Evolutionary conservation across 2,888 invertebrate species (phyloP).

Genomic region (Archips crataeganus): DNA sequence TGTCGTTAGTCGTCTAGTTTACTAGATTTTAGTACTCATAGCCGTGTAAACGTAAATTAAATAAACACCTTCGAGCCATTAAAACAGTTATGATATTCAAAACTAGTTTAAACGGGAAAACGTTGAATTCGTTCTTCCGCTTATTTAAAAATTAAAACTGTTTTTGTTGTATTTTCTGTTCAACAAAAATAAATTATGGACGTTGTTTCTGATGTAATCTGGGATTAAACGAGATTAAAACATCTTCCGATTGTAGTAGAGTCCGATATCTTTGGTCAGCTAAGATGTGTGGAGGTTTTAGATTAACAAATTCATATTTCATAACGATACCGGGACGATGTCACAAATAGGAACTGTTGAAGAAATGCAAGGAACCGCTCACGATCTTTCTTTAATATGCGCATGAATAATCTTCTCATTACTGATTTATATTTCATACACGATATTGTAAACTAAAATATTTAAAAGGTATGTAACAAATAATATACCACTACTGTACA

Average conservation of each 20-base stretch:
- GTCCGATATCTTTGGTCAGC: neutral
- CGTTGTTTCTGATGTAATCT: neutral
- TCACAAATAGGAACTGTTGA: slow-evolving; percentile 60
- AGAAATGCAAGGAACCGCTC: slow-evolving; percentile 72
- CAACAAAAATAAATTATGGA: neutral
- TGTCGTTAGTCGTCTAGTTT: slow-evolving; percentile 23
- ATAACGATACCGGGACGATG: slow-evolving; percentile 54
- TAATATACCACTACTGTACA: too few relatives aligned
- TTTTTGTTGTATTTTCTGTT: slow-evolving; percentile 14
- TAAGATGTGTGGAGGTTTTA: slow-evolving; percentile 38
- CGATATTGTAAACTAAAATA: slow-evolving; percentile 65
- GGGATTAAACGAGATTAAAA: neutral
- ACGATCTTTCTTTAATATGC: slow-evolving; percentile 81
- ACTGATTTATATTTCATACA: slow-evolving; percentile 81
- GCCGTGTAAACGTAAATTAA: slow-evolving; percentile 28
- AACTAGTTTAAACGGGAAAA: slow-evolving; percentile 20
- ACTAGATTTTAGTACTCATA: slow-evolving; percentile 19
- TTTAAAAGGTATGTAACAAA: slow-evolving; percentile 50
- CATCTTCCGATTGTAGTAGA: neutral
- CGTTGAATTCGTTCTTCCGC: slow-evolving; percentile 18
- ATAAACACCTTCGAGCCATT: slow-evolving; percentile 32
- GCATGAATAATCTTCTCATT: slow-evolving; percentile 84
- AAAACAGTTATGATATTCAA: slow-evolving; percentile 24
- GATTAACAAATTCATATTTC: slow-evolving; percentile 45
- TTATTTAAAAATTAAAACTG: neutral